Conservation (phyloP, 2,888 invertebrate species). For the Machimus atricapillus region DNA sequence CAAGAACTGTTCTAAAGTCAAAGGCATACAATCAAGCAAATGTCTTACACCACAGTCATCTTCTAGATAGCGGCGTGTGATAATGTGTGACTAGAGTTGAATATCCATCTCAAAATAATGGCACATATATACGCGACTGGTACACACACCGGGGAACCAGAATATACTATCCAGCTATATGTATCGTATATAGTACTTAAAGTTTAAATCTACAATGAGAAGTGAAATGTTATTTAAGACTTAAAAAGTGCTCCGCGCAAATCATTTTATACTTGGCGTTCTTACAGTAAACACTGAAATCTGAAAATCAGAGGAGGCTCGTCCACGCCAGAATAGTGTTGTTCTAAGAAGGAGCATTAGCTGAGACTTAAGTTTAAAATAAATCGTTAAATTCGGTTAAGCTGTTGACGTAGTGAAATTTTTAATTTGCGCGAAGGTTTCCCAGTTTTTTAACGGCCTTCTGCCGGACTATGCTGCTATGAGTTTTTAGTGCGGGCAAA, state of each 20-base stretch:
- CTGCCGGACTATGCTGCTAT: not conserved
- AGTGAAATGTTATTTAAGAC: slow-evolving; percentile 60
- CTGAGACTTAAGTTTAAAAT: not conserved
- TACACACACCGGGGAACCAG: slow-evolving; percentile 27
- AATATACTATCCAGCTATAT: slow-evolving; percentile 30
- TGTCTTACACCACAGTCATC: slow-evolving; percentile 30
- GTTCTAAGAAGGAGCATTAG: not conserved
- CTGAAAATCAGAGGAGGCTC: slow-evolving; percentile 27
- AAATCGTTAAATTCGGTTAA: not conserved
- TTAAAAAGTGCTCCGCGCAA: slow-evolving; percentile 62
- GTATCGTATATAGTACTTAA: slow-evolving; percentile 31
- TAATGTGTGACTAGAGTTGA: slow-evolving; percentile 37
- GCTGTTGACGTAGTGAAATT: not conserved
- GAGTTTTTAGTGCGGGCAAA: not conserved
- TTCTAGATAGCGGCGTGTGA: slow-evolving; percentile 35
- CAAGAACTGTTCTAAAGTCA: slow-evolving; percentile 36
- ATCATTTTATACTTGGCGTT: slow-evolving; percentile 63
- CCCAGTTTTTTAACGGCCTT: not conserved
- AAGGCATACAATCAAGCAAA: slow-evolving; percentile 38
- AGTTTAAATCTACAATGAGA: slow-evolving; percentile 38
- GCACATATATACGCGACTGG: slow-evolving; percentile 18
- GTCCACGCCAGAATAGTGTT: slow-evolving; percentile 46
- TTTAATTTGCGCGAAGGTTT: not conserved
- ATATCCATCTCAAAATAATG: slow-evolving; percentile 39
- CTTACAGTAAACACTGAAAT: slow-evolving; percentile 59